Percentiles rank a stretch among this genome's conserved stretches.
Evolutionary conservation across 2,888 invertebrate genomes (phyloP).

Genomic region (Elaeidobius kamerunicus): DNA sequence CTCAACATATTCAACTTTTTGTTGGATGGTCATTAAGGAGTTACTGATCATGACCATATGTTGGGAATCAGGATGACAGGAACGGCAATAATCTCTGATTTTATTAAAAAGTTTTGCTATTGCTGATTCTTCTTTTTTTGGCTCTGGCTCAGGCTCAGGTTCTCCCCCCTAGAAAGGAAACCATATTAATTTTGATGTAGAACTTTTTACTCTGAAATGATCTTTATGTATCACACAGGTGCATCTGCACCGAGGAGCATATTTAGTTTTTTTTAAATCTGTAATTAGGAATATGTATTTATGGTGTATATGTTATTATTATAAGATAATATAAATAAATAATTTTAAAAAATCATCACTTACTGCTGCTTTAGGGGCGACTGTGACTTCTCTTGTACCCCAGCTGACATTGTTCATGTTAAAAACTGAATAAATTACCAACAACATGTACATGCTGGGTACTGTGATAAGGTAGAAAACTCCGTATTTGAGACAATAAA

Average conservation of each 20-base stretch:
- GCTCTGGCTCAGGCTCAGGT: constrained; percentile 5
- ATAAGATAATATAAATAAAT: no score
- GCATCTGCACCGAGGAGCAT: background rate
- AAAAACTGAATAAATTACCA: constrained; percentile 88
- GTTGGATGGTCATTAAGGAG: constrained; percentile 16
- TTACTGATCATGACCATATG: constrained; percentile 25
- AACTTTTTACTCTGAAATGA: no score
- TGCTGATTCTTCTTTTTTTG: constrained; percentile 12
- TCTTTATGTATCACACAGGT: no score
- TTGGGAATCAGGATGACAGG: constrained; percentile 11
- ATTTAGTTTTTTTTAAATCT: background rate
- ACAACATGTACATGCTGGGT: constrained; percentile 91
- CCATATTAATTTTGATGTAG: background rate
- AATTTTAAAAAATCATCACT: no score
- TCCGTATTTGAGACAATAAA: constrained; percentile 69
- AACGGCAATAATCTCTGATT: constrained; percentile 15
- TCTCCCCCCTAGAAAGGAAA: constrained; percentile 1
- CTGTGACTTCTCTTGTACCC: constrained; percentile 83
- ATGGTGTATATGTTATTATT: no score
- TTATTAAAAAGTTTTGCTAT: constrained; percentile 6
- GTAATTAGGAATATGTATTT: no score
- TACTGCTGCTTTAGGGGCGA: constrained; percentile 38
- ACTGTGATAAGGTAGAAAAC: constrained; percentile 86
- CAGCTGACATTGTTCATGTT: constrained; percentile 92
- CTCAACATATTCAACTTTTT: constrained; percentile 43